Conservation (phyloP, 1,140 invertebrate genomes). For the Papilio aristodemus region DNA sequence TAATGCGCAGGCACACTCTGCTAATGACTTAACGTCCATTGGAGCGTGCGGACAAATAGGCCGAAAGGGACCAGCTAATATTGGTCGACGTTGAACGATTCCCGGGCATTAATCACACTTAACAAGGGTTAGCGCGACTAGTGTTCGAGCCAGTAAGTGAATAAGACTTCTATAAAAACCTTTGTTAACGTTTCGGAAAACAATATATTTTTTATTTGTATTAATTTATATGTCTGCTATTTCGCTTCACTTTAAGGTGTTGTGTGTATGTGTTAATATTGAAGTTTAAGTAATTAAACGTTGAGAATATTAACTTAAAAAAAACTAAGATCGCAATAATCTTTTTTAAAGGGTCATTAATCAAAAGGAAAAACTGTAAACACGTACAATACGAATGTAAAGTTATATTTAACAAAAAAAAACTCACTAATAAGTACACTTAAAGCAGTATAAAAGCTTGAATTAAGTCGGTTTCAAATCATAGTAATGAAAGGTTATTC, state of each 20-base stretch:
- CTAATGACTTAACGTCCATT: constrained; percentile 30
- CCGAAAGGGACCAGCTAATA: constrained; percentile 62
- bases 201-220: background rate
- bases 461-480: constrained; percentile 15
- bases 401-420: background rate
- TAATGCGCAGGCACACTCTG: background rate
- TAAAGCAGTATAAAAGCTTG: background rate
- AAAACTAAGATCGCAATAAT: no score
- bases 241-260: no score
- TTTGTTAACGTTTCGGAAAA: background rate
- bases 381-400: no score
- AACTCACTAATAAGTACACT: background rate
- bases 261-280: no score
- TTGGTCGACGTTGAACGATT: constrained; percentile 66
- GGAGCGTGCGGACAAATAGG: constrained; percentile 58
- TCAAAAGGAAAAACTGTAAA: no score
- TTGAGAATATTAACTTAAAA: no score
- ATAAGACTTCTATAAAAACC: background rate
- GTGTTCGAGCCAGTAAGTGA: constrained; percentile 12
- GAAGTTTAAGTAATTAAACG: no score
- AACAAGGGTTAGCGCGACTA: constrained; percentile 1
- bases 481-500: constrained; percentile 14
- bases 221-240: background rate
- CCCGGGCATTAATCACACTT: constrained; percentile 53
- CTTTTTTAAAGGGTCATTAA: no score